phyloP scores from a whole-genome alignment of 2,797 vertebrate species.

The Phataginus tricuspis region DNA sequence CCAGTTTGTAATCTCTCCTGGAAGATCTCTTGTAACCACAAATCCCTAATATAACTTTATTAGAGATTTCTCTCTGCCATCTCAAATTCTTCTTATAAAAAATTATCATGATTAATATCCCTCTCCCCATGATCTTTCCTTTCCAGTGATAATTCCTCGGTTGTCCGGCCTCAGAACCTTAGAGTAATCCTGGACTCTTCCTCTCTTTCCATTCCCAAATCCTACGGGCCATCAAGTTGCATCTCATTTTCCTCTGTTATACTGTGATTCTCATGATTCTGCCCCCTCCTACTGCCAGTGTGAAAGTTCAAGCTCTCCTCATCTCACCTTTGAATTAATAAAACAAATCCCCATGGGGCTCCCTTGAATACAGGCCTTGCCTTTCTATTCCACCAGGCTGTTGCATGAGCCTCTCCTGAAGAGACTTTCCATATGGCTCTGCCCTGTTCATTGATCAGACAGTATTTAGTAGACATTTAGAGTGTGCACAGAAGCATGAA shows the following conservation, averaged over 20 bases:
- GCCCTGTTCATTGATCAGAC: background rate
- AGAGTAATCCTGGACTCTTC: background rate
- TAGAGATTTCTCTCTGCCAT: background rate
- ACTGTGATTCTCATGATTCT: background rate
- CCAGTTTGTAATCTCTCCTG: background rate
- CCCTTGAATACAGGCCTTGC: background rate
- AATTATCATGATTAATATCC: background rate
- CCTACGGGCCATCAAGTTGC: background rate
- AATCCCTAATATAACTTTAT: background rate
- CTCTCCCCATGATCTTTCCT: background rate
- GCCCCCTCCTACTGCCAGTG: background rate
- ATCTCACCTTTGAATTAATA: background rate
- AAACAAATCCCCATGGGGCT: background rate
- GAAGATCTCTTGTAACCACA: background rate
- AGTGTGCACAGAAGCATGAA: background rate
- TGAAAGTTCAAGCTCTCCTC: background rate
- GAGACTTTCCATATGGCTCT: background rate
- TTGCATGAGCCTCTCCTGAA: background rate
- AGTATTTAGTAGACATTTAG: background rate
- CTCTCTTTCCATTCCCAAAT: background rate
- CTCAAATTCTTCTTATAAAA: background rate
- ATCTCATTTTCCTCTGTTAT: background rate
- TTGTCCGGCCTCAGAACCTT: background rate
- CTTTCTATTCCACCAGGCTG: background rate
- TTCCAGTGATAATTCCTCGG: background rate